These are phyloP conservation scores for Drosophila monieri DNA, from an alignment of 2,888 invertebrate species.

Conservation along the genomic window DNA sequence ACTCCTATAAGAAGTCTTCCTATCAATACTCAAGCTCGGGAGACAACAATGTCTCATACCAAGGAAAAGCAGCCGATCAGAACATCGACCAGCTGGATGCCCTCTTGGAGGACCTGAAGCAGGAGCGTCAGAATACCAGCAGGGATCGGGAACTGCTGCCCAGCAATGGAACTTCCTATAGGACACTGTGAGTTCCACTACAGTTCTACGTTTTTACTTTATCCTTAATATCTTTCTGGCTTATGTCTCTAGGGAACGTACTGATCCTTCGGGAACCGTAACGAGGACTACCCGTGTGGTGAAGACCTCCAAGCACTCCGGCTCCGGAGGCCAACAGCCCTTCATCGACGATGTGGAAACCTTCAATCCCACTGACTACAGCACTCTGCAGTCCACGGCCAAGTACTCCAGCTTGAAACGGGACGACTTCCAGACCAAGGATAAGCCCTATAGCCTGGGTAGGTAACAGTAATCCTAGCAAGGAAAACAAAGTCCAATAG, in stretches of 20 bases:
- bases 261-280: slow-evolving; percentile 76
- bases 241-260: slow-evolving; percentile 66
- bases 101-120: slow-evolving; percentile 89
- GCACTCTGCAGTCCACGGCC: slow-evolving; percentile 74
- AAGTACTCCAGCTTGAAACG: slow-evolving; percentile 72
- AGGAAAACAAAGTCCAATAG: neutral
- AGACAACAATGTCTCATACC: slow-evolving; percentile 71
- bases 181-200: slow-evolving; percentile 75
- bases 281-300: slow-evolving; percentile 81
- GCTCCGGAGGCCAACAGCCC: slow-evolving; percentile 57
- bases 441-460: slow-evolving; percentile 74
- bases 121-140: slow-evolving; percentile 81
- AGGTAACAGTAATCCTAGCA: slow-evolving; percentile 1
- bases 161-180: slow-evolving; percentile 68
- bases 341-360: slow-evolving; percentile 75
- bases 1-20: slow-evolving; percentile 82
- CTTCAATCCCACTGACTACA: slow-evolving; percentile 73
- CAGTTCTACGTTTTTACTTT: neutral
- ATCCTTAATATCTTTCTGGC: neutral
- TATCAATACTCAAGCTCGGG: slow-evolving; percentile 82
- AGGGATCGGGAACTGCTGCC: slow-evolving; percentile 66
- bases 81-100: slow-evolving; percentile 91
- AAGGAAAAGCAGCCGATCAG: slow-evolving; percentile 82
- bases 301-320: slow-evolving; percentile 74
- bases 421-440: slow-evolving; percentile 72